phyloP scores from a whole-genome alignment of 2,113 vertebrate species.

The Bos taurus region ARS-UCD2.0 NC_037347.1:22125501-22126000 shows the following conservation, averaged over 20 bases:
- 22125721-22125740: not conserved
- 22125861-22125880: not conserved
- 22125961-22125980: not conserved
- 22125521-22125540: not conserved
- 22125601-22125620: not conserved
- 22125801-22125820: not conserved
- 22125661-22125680: not conserved
- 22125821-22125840: not conserved
- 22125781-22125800: not conserved
- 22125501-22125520: not conserved
- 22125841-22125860: not conserved
- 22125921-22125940: not conserved
- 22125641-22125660: not conserved
- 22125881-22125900: not conserved
- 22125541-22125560: not conserved
- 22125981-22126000: not conserved
- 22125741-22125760: not conserved
- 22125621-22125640: not conserved
- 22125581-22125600: not conserved
- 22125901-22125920: not conserved
- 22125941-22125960: not conserved
- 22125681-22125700: not conserved
- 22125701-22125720: not conserved
- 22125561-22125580: fast-evolving
- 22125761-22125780: not conserved